A percentile compares a stretch with the other conserved stretches of the same genome.
Conservation (phyloP, 2,113 vertebrate species). For the Ictalurus punctatus region DNA sequence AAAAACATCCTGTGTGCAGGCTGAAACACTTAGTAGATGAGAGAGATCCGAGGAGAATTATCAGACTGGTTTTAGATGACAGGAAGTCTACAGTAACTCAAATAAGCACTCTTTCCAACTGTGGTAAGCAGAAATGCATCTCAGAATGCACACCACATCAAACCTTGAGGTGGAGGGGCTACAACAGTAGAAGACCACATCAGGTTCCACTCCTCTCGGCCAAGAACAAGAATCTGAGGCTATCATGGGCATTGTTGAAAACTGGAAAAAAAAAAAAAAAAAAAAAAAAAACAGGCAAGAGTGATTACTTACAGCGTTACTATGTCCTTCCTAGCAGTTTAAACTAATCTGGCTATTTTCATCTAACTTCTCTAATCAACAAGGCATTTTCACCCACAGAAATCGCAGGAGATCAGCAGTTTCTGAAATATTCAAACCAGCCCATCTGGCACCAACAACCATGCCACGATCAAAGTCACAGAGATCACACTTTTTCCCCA, state of each 20-base stretch:
- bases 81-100: too few species aligned
- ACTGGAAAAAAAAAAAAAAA: too few species aligned
- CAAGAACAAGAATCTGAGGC: not conserved
- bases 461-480: too few species aligned
- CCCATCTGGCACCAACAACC: too few species aligned
- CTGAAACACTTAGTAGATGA: too few species aligned
- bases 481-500: not conserved
- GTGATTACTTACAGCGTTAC: too few species aligned
- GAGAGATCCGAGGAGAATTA: not conserved
- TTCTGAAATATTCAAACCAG: too few species aligned
- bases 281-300: too few species aligned
- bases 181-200: not conserved
- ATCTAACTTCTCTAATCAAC: too few species aligned
- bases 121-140: not conserved
- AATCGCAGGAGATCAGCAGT: not conserved
- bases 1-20: not conserved
- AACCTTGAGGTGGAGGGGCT: not conserved
- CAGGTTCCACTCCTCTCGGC: not conserved
- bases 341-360: not conserved
- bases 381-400: too few species aligned
- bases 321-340: not conserved
- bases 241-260: not conserved
- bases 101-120: too few species aligned
- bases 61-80: too few species aligned
- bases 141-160: not conserved